phyloP scores from a whole-genome alignment of 2,113 vertebrate species.

The Bucco capensis region DNA sequence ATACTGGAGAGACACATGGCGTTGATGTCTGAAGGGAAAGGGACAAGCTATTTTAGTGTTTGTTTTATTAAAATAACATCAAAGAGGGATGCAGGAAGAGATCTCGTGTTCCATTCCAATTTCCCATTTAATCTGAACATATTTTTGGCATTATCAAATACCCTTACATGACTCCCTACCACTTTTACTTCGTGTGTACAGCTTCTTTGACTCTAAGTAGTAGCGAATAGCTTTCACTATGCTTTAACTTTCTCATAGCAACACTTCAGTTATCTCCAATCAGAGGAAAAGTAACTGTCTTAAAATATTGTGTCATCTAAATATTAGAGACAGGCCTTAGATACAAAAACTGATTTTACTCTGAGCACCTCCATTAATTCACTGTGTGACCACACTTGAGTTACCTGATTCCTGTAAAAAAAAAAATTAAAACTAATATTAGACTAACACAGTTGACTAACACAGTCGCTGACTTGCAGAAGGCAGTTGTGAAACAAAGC shows the following conservation, averaged over 20 bases:
- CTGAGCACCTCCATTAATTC: not conserved
- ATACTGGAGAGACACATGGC: not conserved
- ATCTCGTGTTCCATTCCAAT: fast-evolving
- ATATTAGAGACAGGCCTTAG: not conserved
- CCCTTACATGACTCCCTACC: not conserved
- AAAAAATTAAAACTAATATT: not conserved
- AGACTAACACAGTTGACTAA: not conserved
- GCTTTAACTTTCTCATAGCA: not conserved
- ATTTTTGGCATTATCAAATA: not conserved
- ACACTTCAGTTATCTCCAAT: not conserved
- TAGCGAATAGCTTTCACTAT: not conserved
- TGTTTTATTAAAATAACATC: not conserved
- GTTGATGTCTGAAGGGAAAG: not conserved
- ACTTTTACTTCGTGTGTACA: not conserved
- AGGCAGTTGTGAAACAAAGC: not conserved
- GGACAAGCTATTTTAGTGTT: not conserved
- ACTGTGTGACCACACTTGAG: not conserved
- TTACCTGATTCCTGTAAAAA: not conserved
- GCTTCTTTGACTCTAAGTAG: not conserved
- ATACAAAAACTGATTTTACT: not conserved
- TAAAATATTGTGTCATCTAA: not conserved
- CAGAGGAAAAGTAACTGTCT: not conserved
- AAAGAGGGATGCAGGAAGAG: not conserved
- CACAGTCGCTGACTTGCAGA: not conserved
- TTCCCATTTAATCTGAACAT: not conserved